Conservation (phyloP, 2,113 vertebrate species). For the Chloebia gouldiae region DNA sequence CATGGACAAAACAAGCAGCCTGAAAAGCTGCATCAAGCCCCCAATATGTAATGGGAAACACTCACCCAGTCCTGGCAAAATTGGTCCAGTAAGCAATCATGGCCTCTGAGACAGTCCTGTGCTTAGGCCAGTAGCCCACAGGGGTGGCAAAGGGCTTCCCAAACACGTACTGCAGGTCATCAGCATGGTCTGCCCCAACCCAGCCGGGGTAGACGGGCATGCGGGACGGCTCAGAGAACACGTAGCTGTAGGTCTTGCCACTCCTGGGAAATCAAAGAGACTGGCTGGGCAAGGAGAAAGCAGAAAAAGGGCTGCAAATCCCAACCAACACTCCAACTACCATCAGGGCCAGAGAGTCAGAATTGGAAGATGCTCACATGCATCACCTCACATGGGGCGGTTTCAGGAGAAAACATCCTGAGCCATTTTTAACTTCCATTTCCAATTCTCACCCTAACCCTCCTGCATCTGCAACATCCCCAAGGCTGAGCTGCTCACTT, state of each 20-base stretch:
- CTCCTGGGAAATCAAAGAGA: constrained; percentile 61
- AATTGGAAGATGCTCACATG: not conserved
- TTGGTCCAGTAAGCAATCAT: constrained; percentile 98
- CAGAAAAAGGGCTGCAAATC: not conserved
- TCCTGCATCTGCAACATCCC: not conserved
- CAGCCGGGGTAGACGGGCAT: constrained; percentile 83
- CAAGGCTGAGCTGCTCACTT: constrained; percentile 70
- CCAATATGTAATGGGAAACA: not conserved
- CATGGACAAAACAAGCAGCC: not conserved
- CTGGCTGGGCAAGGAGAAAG: not conserved
- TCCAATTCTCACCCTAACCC: not conserved
- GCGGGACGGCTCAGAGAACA: constrained; percentile 84
- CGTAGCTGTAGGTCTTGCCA: constrained; percentile 84
- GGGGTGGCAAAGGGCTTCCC: constrained; percentile 87
- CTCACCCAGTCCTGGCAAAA: constrained; percentile 92
- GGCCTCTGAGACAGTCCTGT: constrained; percentile 78
- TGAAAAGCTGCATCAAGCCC: not conserved
- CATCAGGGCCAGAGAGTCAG: not conserved
- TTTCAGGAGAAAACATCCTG: not conserved
- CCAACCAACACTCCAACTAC: not conserved
- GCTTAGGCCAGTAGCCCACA: constrained; percentile 78
- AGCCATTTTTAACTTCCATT: not conserved
- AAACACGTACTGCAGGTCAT: constrained; percentile 91
- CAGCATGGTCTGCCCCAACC: constrained; percentile 90
- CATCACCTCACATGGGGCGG: not conserved